Conservation (phyloP, 2,113 vertebrate genomes). For the Rhipidura dahli region DNA sequence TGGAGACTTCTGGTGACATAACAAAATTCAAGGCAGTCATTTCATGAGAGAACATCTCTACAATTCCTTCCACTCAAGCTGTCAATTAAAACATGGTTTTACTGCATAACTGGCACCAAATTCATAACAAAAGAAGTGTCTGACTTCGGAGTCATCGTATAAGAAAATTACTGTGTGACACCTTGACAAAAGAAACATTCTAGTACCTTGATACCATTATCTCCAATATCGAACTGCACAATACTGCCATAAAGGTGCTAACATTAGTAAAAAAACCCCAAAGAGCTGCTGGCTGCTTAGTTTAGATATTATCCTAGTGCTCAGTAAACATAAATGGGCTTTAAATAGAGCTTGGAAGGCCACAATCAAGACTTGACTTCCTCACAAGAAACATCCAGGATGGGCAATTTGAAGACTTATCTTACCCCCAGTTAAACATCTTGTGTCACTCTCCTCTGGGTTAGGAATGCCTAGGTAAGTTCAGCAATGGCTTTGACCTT, state of each 20-base stretch:
- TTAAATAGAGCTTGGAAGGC: neutral
- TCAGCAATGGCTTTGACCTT: neutral
- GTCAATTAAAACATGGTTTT: conserved; percentile 14
- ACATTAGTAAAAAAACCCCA: neutral
- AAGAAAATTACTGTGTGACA: neutral
- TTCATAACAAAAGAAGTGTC: neutral
- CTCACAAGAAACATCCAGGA: neutral
- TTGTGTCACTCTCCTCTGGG: neutral
- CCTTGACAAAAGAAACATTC: neutral
- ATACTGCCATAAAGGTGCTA: neutral
- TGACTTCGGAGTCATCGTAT: neutral
- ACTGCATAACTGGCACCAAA: neutral
- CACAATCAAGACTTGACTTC: neutral
- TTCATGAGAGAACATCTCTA: neutral
- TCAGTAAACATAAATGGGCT: fast-evolving
- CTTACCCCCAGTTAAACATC: neutral
- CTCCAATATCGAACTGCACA: neutral
- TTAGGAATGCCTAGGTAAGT: neutral
- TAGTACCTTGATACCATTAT: neutral
- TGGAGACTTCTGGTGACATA: neutral
- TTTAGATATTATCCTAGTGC: neutral
- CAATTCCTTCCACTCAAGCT: neutral
- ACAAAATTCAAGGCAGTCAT: neutral
- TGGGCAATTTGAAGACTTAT: neutral
- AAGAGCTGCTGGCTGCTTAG: neutral